Conservation (phyloP, 2,888 invertebrate species). For the Scaptomyza reducta region DNA sequence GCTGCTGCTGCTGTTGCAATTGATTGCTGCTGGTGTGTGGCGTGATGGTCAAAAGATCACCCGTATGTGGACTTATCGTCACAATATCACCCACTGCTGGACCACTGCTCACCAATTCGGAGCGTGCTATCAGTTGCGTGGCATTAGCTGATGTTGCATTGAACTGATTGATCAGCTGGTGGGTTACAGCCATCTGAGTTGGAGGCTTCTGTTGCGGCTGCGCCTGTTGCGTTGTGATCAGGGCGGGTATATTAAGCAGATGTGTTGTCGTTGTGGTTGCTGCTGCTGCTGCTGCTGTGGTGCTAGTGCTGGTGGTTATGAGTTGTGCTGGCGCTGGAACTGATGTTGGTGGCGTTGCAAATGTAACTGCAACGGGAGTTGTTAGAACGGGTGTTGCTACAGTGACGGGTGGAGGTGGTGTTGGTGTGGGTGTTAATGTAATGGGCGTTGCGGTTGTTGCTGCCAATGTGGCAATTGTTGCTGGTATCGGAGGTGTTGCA, state of each 20-base stretch:
- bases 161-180: conserved; percentile 60
- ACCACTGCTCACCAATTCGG: conserved; percentile 55
- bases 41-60: conserved; percentile 64
- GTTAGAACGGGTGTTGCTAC: conserved; percentile 14
- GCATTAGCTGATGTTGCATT: conserved; percentile 38
- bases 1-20: conserved; percentile 48
- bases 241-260: conserved; percentile 66
- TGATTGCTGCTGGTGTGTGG: conserved; percentile 65
- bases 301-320: conserved; percentile 8
- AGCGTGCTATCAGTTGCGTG: conserved; percentile 63
- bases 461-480: conserved; percentile 8
- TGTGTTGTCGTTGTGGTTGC: conserved; percentile 30
- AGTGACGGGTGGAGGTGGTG: conserved; percentile 28
- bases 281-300: conserved; percentile 8
- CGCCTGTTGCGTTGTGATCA: conserved; percentile 59
- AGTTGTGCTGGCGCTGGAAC: conserved; percentile 17
- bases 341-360: conserved; percentile 7
- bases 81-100: conserved; percentile 68
- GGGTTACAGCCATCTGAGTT: conserved; percentile 39
- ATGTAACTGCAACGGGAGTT: not conserved
- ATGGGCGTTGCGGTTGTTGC: conserved; percentile 15
- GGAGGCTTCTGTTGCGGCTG: conserved; percentile 34
- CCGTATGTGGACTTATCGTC: conserved; percentile 63
- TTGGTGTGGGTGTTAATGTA: conserved; percentile 22
- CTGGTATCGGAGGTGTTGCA: conserved; percentile 1